phyloP scores from a whole-genome alignment of 2,113 vertebrate species.

The Dipodomys stephensi region DNA sequence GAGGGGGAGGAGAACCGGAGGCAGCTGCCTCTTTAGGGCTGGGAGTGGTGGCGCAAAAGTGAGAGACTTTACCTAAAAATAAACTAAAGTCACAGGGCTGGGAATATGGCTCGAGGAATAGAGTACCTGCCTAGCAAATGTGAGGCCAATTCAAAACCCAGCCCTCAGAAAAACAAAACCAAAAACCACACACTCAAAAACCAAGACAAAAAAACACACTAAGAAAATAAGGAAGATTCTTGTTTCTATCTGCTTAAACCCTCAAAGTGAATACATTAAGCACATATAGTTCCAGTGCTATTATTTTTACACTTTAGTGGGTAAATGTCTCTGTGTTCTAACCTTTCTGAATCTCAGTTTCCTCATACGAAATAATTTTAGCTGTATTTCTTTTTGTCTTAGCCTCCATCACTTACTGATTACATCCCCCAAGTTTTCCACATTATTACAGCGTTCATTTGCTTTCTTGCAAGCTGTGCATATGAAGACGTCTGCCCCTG shows the following conservation, averaged over 20 bases:
- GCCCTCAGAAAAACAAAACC: too few species aligned
- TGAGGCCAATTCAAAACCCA: too few species aligned
- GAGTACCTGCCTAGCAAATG: too few species aligned
- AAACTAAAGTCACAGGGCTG: too few species aligned
- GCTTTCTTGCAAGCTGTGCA: not conserved
- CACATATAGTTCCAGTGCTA: not conserved
- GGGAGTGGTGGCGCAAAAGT: too few species aligned
- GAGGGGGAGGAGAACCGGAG: not conserved
- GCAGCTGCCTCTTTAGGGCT: too few species aligned
- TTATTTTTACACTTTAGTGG: not conserved
- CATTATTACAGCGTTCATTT: not conserved
- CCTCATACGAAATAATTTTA: not conserved
- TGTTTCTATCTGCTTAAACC: not conserved
- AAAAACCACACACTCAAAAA: too few species aligned
- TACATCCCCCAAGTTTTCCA: too few species aligned
- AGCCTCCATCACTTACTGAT: too few species aligned
- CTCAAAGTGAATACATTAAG: not conserved
- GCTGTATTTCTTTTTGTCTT: not conserved
- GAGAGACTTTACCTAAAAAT: too few species aligned
- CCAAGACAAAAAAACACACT: too few species aligned
- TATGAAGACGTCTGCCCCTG: not conserved
- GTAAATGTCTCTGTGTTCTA: not conserved
- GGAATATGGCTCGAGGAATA: too few species aligned
- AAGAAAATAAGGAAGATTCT: not conserved
- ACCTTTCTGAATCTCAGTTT: not conserved